Base-by-base conservation (phyloP, 2,113 vertebrate genomes). In the Hippocampus abdominalis region DNA sequence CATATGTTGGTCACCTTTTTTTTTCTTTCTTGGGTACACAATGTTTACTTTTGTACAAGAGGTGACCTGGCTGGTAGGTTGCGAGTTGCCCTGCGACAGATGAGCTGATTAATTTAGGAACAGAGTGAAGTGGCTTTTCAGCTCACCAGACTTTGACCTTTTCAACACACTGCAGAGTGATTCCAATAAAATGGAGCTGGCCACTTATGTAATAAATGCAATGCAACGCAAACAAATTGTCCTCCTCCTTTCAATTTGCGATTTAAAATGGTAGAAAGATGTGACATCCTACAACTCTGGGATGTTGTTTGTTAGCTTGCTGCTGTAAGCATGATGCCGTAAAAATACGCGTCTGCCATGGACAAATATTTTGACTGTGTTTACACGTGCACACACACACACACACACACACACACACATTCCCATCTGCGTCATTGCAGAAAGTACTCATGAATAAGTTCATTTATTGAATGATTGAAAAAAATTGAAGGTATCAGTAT, bases 121-220 rank as follows among this genome's bases (percentile, higher is more conserved):
- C 73, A 80, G 53, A 71, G 65, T 72, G 70, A 81, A 72, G 75
- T 73, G 73, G 13, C 72, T 81, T 77, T 71, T 84, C 49, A 72
- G 54, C 71, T 76, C 57, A 23, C 27, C 51, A 82, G 81, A 88
- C 83, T 89, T 88, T 89, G 86, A 88, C 82, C 82, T 86, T 83
- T 90, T 81, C 68, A 69, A 70, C 69, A 48, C 65, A 42, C 67
- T 68, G 49, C 75, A 79, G 70, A 81, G 69, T 78, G 67, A 77
- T 68, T 64, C 70, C 65, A 74, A 40, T 77, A 63, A 75, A 68
- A 64, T 64, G 42, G 63, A 64, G 23, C 23, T 46, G 63, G 63
- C 15, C 42, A 46, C 40, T 64, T 48, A 25, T 64, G 63, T 64
- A 27, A 64, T 64, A 18, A 27, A 64, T 64, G 15, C 23, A 44